A percentile compares a stretch with the other conserved stretches of the same genome.
Evolutionary conservation across 2,888 invertebrate genomes (phyloP).

Genomic region (Polylopha cassiicola): DNA sequence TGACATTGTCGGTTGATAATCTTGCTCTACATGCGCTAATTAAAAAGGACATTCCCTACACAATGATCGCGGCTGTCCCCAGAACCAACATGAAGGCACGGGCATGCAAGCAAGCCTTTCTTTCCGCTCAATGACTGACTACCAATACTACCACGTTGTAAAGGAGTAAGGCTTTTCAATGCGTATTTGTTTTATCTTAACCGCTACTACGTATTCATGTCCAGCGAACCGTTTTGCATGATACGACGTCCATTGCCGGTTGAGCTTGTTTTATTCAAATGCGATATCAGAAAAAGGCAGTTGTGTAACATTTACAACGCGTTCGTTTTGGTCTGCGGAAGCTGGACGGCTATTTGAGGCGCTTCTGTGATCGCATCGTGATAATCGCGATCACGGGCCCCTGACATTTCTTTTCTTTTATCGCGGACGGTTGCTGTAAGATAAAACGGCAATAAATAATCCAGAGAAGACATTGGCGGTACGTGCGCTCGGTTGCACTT

Average conservation of each 20-base stretch:
- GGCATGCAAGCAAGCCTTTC: constrained; percentile 52
- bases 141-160: constrained; percentile 54
- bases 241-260: constrained; percentile 32
- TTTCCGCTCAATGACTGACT: constrained; percentile 61
- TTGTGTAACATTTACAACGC: constrained; percentile 27
- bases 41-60: constrained; percentile 60
- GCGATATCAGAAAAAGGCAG: constrained; percentile 13
- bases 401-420: constrained; percentile 74
- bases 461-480: constrained; percentile 53
- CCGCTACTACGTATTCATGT: constrained; percentile 22
- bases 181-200: constrained; percentile 54
- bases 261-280: background rate
- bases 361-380: constrained; percentile 64
- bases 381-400: constrained; percentile 69
- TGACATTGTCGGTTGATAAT: constrained; percentile 62
- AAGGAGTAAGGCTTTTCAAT: constrained; percentile 53
- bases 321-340: background rate
- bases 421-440: constrained; percentile 63
- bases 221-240: background rate
- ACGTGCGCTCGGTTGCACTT: constrained; percentile 64
- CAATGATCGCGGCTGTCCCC: constrained; percentile 68
- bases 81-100: constrained; percentile 43
- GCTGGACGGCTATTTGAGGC: constrained; percentile 30
- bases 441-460: constrained; percentile 74
- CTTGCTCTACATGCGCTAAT: constrained; percentile 71